Evolutionary conservation across 2,113 vertebrate species (phyloP).

Genomic region (zebrafish (Danio rerio)): GRCz12tu NC_133176.1:20721501-20722000

Average conservation of each 20-base stretch:
- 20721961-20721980: too few relatives aligned
- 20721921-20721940: too few relatives aligned
- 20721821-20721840: neutral
- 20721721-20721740: neutral
- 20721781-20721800: neutral
- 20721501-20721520: slow-evolving; percentile 22
- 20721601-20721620: slow-evolving; percentile 27
- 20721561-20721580: slow-evolving; percentile 10
- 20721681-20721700: neutral
- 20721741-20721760: neutral
- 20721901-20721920: too few relatives aligned
- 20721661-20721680: slow-evolving; percentile 34
- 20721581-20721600: slow-evolving; percentile 31
- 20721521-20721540: slow-evolving; percentile 9
- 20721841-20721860: neutral
- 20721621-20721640: slow-evolving; percentile 34
- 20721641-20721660: slow-evolving; percentile 35
- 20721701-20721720: slow-evolving; percentile 8
- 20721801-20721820: too few relatives aligned
- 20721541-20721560: neutral
- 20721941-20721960: too few relatives aligned
- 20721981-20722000: too few relatives aligned
- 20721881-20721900: too few relatives aligned
- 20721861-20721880: too few relatives aligned
- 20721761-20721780: neutral